These are phyloP conservation scores for Volucella zonaria DNA, from an alignment of 2,888 invertebrate genomes.

Conservation along the genomic window DNA sequence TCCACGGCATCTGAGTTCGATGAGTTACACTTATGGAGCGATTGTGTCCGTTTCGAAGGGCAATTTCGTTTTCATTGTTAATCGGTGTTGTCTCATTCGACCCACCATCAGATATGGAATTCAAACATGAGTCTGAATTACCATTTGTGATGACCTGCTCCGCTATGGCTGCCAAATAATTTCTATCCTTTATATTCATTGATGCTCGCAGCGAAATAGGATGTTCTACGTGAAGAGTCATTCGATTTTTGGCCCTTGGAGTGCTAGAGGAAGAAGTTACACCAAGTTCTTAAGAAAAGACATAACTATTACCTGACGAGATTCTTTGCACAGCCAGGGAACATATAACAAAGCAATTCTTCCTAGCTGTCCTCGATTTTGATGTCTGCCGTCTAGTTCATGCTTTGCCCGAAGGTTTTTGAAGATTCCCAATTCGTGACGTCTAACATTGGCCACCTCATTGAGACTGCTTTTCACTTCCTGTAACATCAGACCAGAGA, in stretches of 20 bases:
- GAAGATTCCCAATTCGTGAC: constrained; percentile 90
- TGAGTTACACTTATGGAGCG: constrained; percentile 85
- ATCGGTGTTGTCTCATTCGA: constrained; percentile 86
- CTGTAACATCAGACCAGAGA: constrained; percentile 93
- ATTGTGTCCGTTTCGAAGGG: constrained; percentile 83
- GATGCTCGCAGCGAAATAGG: constrained; percentile 87
- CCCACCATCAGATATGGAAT: constrained; percentile 86
- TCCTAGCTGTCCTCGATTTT: constrained; percentile 90
- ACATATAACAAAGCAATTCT: constrained; percentile 95
- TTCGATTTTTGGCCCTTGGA: constrained; percentile 86
- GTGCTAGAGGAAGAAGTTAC: constrained; percentile 80
- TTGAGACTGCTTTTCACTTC: constrained; percentile 94
- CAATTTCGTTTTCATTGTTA: constrained; percentile 80
- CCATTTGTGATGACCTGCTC: constrained; percentile 88
- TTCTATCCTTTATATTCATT: constrained; percentile 89
- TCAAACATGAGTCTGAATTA: constrained; percentile 89
- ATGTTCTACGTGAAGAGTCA: constrained; percentile 89
- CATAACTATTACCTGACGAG: constrained; percentile 85
- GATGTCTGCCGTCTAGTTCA: constrained; percentile 95
- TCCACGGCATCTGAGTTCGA: constrained; percentile 83
- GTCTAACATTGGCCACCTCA: constrained; percentile 92
- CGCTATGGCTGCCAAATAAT: constrained; percentile 88
- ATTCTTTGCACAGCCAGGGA: constrained; percentile 91
- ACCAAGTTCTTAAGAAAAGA: constrained; percentile 83
- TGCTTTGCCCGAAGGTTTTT: constrained; percentile 96